Base-by-base conservation (phyloP, 2,113 vertebrate species). In the Aviceda subcristata region DNA sequence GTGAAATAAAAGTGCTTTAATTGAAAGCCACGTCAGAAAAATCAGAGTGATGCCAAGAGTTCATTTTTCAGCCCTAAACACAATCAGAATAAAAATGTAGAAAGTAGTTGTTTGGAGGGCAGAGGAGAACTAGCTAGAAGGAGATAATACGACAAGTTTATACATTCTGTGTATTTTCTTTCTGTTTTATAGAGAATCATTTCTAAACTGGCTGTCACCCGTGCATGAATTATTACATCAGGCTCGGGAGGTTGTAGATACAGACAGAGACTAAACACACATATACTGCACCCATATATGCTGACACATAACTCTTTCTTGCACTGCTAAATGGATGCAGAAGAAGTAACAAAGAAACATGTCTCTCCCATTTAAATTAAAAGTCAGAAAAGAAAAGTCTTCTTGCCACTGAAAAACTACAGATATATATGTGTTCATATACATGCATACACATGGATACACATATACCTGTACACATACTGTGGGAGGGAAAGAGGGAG, bases 141-240 rank as follows among this genome's bases (percentile, higher is more conserved):
- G 81, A 92, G 56, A 81, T 85, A 97, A 94, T 93, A 73, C 26
- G 46, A n/a, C 69, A 75, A 90, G 66, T 94, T 96, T 95, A 95
- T 91, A 93, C 75, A 95, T 86, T 95, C 95, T 39, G 17, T 32
- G 23, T 88, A 57, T 97, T 97, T 97, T 84, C 93, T 75, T 73
- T 85, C 55, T 6, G 18, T 66, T 97, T 95, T 96, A 66, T 59
- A 59, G 86, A 88, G 88, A 88, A 94, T 83, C 0, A 45, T 92
- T 92, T 96, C 95, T 93, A 95, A 95, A 94, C 91, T 74, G 86
- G 75, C 88, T 96, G 96, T 96, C 90, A 88, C 59, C 94, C 39
- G 0, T 29, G 84, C 24, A 30, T 96, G 97, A 98, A 83, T 97
- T 80, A 97, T 82, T 26, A 39, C 81, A 82, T 91, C 83, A 75